Base-by-base conservation (phyloP, 2,888 invertebrate genomes). In the Chouioia cunea region DNA sequence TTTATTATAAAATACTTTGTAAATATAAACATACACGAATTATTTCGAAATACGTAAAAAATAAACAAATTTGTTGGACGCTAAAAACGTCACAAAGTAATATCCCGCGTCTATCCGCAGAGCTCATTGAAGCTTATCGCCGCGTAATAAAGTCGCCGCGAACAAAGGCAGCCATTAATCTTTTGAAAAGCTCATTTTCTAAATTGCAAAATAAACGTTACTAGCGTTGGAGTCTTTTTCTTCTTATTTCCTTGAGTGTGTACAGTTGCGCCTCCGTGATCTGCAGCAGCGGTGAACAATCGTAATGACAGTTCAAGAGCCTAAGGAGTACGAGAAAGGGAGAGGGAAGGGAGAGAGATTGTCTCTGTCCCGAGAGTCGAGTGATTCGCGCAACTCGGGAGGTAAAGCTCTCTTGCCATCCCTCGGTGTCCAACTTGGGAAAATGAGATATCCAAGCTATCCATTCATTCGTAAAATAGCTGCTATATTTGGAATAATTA, bases 141-240 rank as follows among this genome's bases (percentile, higher is more conserved):
- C 27, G 27, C 27, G 27, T 27, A 27, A 27, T 27, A 27, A 27
- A 27, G 27, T 27, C 27, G 27, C 27, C 6, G 27, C 27, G 27
- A 27, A 27, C 27, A 27, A 27, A 27, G 27, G 27, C 27, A 27
- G 27, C 27, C 27, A 27, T 27, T 27, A 27, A 27, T 27, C 22
- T 50, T n/a, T 36, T 23, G 52, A 57, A 48, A 22, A 68, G 47
- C 14, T 59, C 60, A 65, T 70, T 46, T 65, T 43, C 56, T 60
- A 70, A 65, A 70, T 65, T 70, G 60, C 70, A 65, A 65, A 70
- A 70, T 70, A 70, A 70, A 54, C 58, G 44, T 48, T 48, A 15
- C 48, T 16, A 14, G 20, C 68, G 44, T 44, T 20, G 10, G 8
- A 20, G 36, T 56, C 16, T 48, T 43, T n/a, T 16, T n/a, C 22